Evolutionary conservation across 1,140 invertebrate species (phyloP).

Genomic region (Euborellia annulipes): DNA sequence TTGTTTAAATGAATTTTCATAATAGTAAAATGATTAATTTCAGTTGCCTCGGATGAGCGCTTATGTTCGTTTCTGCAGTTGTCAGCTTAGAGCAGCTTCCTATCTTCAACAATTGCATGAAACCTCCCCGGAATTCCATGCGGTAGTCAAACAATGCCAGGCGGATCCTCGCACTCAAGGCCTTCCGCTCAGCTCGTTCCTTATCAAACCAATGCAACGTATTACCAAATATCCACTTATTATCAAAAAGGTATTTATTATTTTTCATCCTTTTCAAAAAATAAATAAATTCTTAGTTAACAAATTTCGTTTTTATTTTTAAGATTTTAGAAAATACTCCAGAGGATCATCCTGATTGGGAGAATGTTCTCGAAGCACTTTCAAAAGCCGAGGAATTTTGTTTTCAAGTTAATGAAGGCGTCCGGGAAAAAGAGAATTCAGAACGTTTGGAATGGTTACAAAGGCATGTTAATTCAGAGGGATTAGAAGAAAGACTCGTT

Average conservation of each 20-base stretch:
- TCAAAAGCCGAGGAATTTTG: slow-evolving; percentile 55
- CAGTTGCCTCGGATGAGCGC: slow-evolving; percentile 59
- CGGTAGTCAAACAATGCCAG: slow-evolving; percentile 40
- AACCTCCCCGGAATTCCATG: slow-evolving; percentile 36
- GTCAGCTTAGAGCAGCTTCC: slow-evolving; percentile 56
- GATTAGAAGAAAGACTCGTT: slow-evolving; percentile 49
- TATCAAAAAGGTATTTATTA: slow-evolving; percentile 43
- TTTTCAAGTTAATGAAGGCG: slow-evolving; percentile 64
- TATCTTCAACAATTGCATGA: slow-evolving; percentile 53
- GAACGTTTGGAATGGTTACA: slow-evolving; percentile 68
- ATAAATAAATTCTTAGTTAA: neutral
- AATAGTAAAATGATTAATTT: no score
- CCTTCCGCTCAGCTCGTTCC: slow-evolving; percentile 62
- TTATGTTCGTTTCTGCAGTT: slow-evolving; percentile 68
- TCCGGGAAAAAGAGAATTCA: slow-evolving; percentile 62
- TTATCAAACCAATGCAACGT: slow-evolving; percentile 77
- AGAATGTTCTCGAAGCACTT: slow-evolving; percentile 50
- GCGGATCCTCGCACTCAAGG: slow-evolving; percentile 47
- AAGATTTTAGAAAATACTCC: slow-evolving; percentile 57
- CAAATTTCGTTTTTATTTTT: slow-evolving; percentile 12
- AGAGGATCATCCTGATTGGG: slow-evolving; percentile 47
- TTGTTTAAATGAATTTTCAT: no score
- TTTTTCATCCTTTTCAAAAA: slow-evolving; percentile 1
- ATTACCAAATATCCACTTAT: slow-evolving; percentile 79
- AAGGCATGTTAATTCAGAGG: slow-evolving; percentile 47